Conservation (phyloP, 2,797 vertebrate genomes). For the Falco novaeseelandiae region DNA sequence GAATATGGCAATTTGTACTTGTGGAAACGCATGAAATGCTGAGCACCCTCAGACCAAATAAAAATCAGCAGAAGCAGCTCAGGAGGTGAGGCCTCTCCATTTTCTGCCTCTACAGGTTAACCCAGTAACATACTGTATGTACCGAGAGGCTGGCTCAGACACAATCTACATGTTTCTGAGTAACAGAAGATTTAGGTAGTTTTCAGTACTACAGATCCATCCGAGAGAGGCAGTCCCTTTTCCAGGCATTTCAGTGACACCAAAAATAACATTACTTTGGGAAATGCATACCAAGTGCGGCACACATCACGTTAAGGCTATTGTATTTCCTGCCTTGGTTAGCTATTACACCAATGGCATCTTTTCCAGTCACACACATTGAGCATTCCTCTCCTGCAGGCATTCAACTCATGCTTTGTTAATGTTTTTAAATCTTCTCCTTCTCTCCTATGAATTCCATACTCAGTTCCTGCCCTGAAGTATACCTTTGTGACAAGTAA, state of each 20-base stretch:
- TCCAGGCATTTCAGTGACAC: background rate
- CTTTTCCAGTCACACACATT: background rate
- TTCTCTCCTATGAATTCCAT: background rate
- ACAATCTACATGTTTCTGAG: background rate
- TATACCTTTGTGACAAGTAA: background rate
- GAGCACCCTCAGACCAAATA: background rate
- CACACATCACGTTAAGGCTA: background rate
- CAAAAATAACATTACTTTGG: background rate
- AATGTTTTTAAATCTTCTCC: background rate
- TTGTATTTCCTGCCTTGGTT: background rate
- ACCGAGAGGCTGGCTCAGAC: background rate
- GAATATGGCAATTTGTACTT: background rate
- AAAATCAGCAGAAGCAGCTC: background rate
- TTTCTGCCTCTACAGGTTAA: background rate
- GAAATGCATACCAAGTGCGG: background rate
- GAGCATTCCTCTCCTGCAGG: background rate
- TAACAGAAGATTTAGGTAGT: background rate
- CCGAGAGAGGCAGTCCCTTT: background rate
- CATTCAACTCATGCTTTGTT: background rate
- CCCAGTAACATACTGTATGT: fast-evolving
- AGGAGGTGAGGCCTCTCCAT: background rate
- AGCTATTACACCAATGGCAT: background rate
- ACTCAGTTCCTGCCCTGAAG: background rate
- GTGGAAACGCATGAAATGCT: background rate
- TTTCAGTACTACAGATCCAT: background rate